Evolutionary conservation across 1,140 invertebrate species (phyloP), one percentile per base, ranked within the genome.

Genomic region (Nebria ingens): DNA sequence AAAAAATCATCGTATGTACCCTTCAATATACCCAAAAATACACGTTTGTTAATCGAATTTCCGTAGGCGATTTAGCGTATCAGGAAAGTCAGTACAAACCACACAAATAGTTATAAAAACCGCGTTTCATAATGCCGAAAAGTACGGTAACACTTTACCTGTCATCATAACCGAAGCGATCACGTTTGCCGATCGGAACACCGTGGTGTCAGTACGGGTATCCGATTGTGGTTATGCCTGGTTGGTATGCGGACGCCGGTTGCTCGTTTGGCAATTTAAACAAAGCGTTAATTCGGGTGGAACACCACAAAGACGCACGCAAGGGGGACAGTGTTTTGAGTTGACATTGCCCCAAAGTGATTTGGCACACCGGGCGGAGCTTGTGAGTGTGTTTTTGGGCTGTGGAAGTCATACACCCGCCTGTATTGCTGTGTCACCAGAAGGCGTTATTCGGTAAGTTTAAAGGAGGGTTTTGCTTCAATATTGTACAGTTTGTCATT

Each of bases 401-500:
- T 55, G 52, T 54, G 61, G 56, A 2, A 62, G 57, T 56, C 53
- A 58, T 78, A 79, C 85, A 59, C 87, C 92, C 21, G 86, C 88
- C 9, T 94, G 91, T 65, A 84, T 97, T 61, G 92, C 92, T 34
- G 90, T 94, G 0, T 95, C 92, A 11, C 92, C 93, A 20, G 93
- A 95, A 69, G 94, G 93, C n/a, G 40, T 45, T 45, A 45, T 45
- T 12, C 6, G 25, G 25, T 34, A 34, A 77, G 85, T 25, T 83
- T 93, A 2, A 78, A n/a, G n/a, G n/a, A n/a, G n/a, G n/a, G n/a
- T n/a, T n/a, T n/a, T n/a, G n/a, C n/a, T n/a, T n/a, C n/a, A 34
- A 34, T 34, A 34, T 34, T n/a, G n/a, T 34, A 34, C n/a, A 34
- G n/a, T 34, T 34, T 34, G 25, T 34, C 6, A 9, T 9, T 34